Evolutionary conservation across 2,797 vertebrate species (phyloP), one percentile per base, ranked within the genome.

Genomic region (Malacoraja senta): DNA sequence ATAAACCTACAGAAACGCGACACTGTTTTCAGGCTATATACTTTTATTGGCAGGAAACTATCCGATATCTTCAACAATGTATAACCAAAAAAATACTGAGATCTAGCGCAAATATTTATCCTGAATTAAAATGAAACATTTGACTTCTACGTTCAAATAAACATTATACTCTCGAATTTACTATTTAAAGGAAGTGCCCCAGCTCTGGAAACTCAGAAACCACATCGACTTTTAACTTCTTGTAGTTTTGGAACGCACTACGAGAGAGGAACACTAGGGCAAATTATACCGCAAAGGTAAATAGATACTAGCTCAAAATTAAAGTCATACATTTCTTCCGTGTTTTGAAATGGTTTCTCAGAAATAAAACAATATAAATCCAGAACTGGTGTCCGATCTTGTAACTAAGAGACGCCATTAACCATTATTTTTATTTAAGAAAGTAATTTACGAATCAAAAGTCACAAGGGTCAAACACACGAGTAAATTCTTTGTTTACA

Each of bases 81-180:
- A 88, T 10, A 32, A 35, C 8, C 63, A 88, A 88, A 32, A 68
- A 19, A 88, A 88, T 19, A 35, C 63, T 63, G 83, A 65, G n/a
- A 92, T n/a, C 68, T 53, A n/a, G n/a, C 38, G 53, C 10, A 74
- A 92, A 92, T 92, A 44, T 44, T 74, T 58, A 29, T 76, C 8
- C 38, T 19, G 17, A 92, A 92, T 92, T 74, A 76, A 76, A 92
- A 13, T 92, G 38, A 44, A 76, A 26, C 15, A 92, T 92, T 76
- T 92, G 35, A 92, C 38, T 58, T 29, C 17, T 76, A 92, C 35
- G 44, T 92, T 58, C 35, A 92, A 92, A 92, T 74, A 92, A 92
- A 92, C 90, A 58, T 35, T 24, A 44, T 71, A 32, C 8, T 35
- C 10, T 91, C 81, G 65, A 71, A 44, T 15, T 76, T n/a, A 53